Base-by-base conservation (phyloP, 2,888 invertebrate genomes). In the Sinotaia quadrata region DNA sequence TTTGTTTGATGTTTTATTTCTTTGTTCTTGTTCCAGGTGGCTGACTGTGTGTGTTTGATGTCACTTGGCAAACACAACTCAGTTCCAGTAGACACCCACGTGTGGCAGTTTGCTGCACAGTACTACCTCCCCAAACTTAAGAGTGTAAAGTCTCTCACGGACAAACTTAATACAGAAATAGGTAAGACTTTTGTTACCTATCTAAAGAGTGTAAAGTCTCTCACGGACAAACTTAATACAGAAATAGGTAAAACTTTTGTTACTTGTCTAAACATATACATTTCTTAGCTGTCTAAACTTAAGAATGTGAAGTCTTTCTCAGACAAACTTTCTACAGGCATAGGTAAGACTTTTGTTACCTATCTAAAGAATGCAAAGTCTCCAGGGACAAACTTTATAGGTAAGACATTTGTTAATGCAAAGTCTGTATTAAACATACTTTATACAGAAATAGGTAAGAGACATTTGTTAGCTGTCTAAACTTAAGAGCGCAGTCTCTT, bases 21-120 rank as follows among this genome's bases (percentile, higher is more conserved):
- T n/a, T n/a, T n/a, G n/a, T n/a, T n/a, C n/a, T n/a, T 31, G 49
- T 87, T 87, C 44, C 81, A 95, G 94, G 95, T 99, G 24, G 97
- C 98, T 0, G 98, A 99, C 89, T 99, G 98, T 88, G 94, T 99
- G 79, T 96, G 96, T 85, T 91, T 99, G 27, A 98, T 99, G 98
- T 96, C 97, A 0, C 87, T 99, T 61, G 93, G 94, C 68, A 95
- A 98, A 85, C 88, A 95, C 60, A 92, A 93, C 80, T 93, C 97
- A 0, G 92, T 99, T 65, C 98, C 98, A 0, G 94, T 98, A 0
- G 98, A 99, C 88, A 97, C 97, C 0, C 98, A 99, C 85, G 95
- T 99, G 31, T 95, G 93, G 88, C 95, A 97, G 90, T 93, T 98
- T 76, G 96, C 96, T 10, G 91, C 92, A 24, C 90, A 92, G 69